Percentiles rank a stretch among this genome's conserved stretches.
phyloP scores from a whole-genome alignment of 1,140 invertebrate genomes.

The Halesus radiatus region DNA sequence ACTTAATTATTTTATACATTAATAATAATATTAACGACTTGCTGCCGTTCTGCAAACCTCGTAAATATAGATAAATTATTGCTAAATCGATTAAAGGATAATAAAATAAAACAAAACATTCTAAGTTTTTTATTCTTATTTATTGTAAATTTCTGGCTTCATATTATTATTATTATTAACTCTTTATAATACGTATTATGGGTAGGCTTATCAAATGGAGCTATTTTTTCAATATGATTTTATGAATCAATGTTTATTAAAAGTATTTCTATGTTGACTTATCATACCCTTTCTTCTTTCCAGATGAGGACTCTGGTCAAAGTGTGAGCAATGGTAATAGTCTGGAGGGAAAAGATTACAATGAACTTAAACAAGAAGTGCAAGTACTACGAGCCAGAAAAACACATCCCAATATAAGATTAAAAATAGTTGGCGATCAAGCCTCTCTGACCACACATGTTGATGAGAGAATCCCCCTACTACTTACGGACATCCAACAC shows the following conservation, averaged over 20 bases:
- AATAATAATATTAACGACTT: too few relatives aligned
- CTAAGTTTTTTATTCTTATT: too few relatives aligned
- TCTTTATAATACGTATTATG: too few relatives aligned
- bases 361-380: slow-evolving; percentile 68
- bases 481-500: slow-evolving; percentile 87
- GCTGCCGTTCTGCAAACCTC: neutral
- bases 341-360: neutral
- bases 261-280: neutral
- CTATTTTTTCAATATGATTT: too few relatives aligned
- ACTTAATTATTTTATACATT: too few relatives aligned
- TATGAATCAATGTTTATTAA: too few relatives aligned
- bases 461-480: slow-evolving; percentile 79
- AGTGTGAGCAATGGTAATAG: neutral
- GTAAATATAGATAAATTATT: neutral
- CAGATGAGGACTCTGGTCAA: neutral
- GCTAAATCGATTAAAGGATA: too few relatives aligned
- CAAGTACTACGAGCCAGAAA: slow-evolving; percentile 70
- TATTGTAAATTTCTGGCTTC: too few relatives aligned
- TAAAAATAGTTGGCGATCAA: slow-evolving; percentile 74
- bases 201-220: too few relatives aligned
- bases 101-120: too few relatives aligned
- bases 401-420: slow-evolving; percentile 73
- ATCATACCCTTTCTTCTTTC: neutral
- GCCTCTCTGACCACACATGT: slow-evolving; percentile 71
- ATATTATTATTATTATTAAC: too few relatives aligned